Evolutionary conservation across 2,797 vertebrate genomes (phyloP).

Genomic region (Squalus acanthias): DNA sequence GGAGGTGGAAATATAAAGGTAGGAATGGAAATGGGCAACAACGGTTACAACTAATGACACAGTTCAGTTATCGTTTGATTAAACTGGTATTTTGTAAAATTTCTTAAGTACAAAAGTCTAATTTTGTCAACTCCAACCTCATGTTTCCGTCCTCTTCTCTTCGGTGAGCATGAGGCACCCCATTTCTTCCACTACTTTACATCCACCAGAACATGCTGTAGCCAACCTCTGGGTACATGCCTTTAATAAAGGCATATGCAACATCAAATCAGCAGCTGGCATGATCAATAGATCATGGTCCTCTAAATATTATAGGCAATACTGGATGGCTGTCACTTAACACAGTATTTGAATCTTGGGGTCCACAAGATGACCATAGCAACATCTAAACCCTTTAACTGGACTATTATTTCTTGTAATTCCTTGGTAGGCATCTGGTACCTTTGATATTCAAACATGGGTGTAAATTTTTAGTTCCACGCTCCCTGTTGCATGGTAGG

Average conservation of each 20-base stretch:
- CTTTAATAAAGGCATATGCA: neutral
- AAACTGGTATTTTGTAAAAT: neutral
- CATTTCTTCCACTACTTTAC: neutral
- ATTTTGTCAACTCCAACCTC: neutral
- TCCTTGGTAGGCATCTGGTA: neutral
- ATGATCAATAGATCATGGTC: neutral
- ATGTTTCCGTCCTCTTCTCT: neutral
- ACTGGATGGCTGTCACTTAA: neutral
- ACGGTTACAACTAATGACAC: neutral
- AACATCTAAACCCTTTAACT: neutral
- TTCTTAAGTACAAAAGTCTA: no score
- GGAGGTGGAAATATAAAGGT: constrained; percentile 83
- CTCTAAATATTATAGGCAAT: neutral
- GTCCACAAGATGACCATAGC: neutral
- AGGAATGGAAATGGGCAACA: constrained; percentile 44
- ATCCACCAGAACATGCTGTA: neutral
- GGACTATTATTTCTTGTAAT: neutral
- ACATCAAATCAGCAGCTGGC: neutral
- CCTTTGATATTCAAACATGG: neutral
- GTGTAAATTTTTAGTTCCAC: neutral
- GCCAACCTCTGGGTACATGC: neutral
- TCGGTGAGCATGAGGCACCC: no score
- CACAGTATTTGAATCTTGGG: neutral
- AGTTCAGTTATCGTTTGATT: neutral
- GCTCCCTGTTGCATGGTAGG: neutral